A percentile compares a stretch with the other conserved stretches of the same genome.
Conservation (phyloP, 2,797 vertebrate species). For the Pipistrellus kuhlii region DNA sequence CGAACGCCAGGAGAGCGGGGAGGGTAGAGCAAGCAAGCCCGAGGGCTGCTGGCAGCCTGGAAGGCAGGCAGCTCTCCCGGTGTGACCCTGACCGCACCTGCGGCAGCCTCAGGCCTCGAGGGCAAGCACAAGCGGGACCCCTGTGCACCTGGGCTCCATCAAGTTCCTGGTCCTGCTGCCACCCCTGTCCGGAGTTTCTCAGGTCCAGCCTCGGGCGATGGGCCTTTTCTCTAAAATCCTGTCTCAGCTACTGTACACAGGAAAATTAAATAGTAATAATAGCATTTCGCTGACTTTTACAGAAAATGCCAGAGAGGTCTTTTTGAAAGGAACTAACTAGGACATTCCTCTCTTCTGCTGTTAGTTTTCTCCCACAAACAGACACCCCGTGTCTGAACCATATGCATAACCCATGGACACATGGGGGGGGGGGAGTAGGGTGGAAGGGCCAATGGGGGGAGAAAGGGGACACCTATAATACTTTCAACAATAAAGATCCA, state of each 20-base stretch:
- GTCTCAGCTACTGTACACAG: not conserved
- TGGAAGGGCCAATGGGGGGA: no score
- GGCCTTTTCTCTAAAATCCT: not conserved
- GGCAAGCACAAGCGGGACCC: not conserved
- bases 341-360: not conserved
- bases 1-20: not conserved
- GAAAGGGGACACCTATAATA: no score
- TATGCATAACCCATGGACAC: no score
- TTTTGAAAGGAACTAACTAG: not conserved
- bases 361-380: not conserved
- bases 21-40: no score
- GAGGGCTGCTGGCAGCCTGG: not conserved
- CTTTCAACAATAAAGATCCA: no score
- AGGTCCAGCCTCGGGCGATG: not conserved
- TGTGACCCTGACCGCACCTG: not conserved
- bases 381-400: not conserved
- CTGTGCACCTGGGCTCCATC: not conserved
- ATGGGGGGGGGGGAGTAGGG: no score
- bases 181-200: not conserved
- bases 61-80: fast-evolving
- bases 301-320: not conserved
- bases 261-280: not conserved
- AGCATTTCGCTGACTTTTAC: not conserved
- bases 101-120: no score
- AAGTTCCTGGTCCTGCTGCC: no score